Evolutionary conservation across 2,797 vertebrate genomes (phyloP).

Genomic region (Scolopax rusticola): DNA sequence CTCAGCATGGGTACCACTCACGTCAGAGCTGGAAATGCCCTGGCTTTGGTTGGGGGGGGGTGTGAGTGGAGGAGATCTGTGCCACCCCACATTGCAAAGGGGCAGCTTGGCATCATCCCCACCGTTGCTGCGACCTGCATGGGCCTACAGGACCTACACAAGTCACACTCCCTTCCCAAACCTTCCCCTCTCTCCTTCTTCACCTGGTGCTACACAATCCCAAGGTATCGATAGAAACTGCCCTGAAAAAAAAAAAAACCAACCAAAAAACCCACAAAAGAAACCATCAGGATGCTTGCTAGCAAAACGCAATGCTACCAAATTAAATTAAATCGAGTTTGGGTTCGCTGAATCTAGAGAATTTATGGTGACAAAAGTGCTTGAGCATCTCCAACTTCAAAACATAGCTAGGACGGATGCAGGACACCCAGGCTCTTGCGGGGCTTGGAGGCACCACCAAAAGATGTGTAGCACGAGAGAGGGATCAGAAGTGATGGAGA

Average conservation of each 20-base stretch:
- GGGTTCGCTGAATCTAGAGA: background rate
- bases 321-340: background rate
- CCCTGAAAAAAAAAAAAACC: no score
- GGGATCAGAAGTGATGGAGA: background rate
- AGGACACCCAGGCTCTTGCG: background rate
- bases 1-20: accelerated
- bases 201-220: background rate
- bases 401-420: accelerated
- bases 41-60: background rate
- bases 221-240: accelerated
- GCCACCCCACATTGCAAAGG: background rate
- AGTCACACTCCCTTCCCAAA: background rate
- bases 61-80: background rate
- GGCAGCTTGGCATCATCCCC: background rate
- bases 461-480: background rate
- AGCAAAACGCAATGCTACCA: background rate
- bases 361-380: accelerated
- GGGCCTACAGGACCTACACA: background rate
- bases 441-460: background rate
- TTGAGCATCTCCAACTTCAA: background rate
- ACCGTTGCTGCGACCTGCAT: accelerated
- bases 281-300: background rate
- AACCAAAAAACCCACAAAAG: background rate
- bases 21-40: background rate
- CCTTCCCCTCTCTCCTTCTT: background rate